A percentile compares a stretch with the other conserved stretches of the same genome.
These are phyloP conservation scores for Erebia ligea DNA, from an alignment of 2,888 invertebrate genomes.

Conservation along the genomic window DNA sequence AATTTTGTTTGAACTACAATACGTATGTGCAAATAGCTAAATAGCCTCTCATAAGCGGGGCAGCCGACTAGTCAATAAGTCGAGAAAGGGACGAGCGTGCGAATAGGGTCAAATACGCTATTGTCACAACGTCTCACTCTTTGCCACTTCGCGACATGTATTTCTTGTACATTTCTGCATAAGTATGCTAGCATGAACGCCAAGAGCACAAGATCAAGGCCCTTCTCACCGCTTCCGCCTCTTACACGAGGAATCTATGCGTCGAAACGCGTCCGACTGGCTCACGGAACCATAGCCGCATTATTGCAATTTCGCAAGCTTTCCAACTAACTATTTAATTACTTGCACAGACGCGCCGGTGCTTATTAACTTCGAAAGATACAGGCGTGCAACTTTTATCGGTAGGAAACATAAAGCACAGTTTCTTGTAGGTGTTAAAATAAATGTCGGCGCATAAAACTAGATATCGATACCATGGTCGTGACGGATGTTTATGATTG, in stretches of 20 bases:
- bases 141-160: conserved; percentile 57
- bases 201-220: conserved; percentile 69
- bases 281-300: conserved; percentile 53
- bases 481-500: conserved; percentile 73
- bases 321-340: conserved; percentile 48
- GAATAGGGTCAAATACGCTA: conserved; percentile 75
- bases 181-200: conserved; percentile 30
- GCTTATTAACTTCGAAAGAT: conserved; percentile 28
- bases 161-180: conserved; percentile 56
- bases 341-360: conserved; percentile 32
- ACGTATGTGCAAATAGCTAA: conserved; percentile 56
- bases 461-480: conserved; percentile 57
- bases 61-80: conserved; percentile 70
- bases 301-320: conserved; percentile 50
- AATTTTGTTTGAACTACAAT: conserved; percentile 40
- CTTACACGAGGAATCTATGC: conserved; percentile 63
- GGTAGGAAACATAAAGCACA: conserved; percentile 18
- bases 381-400: conserved; percentile 22
- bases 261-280: conserved; percentile 52
- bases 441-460: conserved; percentile 58
- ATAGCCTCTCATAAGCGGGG: conserved; percentile 61
- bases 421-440: conserved; percentile 53
- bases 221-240: conserved; percentile 70
- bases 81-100: conserved; percentile 74
- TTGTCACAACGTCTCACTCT: conserved; percentile 63